These are phyloP conservation scores for Echinometra lucunter DNA, from an alignment of 53 echinoderm and acorn worm species.

Conservation along the genomic window DNA sequence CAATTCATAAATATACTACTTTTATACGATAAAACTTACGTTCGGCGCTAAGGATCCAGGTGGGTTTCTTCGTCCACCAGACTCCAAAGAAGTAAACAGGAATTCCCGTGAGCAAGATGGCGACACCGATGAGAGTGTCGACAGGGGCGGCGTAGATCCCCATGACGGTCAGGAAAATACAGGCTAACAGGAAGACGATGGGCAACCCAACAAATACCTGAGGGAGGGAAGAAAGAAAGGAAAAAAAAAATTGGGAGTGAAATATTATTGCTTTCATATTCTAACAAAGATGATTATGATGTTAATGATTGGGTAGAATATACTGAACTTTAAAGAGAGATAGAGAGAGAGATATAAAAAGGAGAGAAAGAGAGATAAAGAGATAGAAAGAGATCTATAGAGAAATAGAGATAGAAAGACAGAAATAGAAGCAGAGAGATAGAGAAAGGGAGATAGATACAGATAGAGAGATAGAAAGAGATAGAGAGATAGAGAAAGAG, in stretches of 20 bases:
- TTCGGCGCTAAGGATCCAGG: slow-evolving; percentile 65
- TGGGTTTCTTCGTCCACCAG: slow-evolving; percentile 84
- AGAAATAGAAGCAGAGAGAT: no score
- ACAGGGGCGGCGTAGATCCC: slow-evolving; percentile 79
- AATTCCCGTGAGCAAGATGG: slow-evolving; percentile 82
- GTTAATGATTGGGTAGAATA: no score
- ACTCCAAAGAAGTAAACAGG: slow-evolving; percentile 84
- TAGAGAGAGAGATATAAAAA: no score
- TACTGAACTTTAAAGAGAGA: no score
- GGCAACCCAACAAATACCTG: slow-evolving; percentile 83
- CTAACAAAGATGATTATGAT: no score
- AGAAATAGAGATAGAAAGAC: no score
- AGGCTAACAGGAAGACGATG: slow-evolving; percentile 82
- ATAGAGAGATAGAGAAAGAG: no score
- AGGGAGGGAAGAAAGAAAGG: not conserved
- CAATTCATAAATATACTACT: no score
- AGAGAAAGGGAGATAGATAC: no score
- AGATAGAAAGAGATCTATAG: no score
- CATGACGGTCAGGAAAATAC: slow-evolving; percentile 88
- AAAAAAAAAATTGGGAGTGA: not conserved
- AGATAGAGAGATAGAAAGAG: no score
- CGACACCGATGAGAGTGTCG: slow-evolving; percentile 79
- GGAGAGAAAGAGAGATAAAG: no score
- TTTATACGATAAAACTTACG: slow-evolving; percentile 6
- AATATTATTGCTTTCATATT: not conserved